Conservation (phyloP, 1,140 invertebrate genomes). For the Asbolus verrucosus region DNA sequence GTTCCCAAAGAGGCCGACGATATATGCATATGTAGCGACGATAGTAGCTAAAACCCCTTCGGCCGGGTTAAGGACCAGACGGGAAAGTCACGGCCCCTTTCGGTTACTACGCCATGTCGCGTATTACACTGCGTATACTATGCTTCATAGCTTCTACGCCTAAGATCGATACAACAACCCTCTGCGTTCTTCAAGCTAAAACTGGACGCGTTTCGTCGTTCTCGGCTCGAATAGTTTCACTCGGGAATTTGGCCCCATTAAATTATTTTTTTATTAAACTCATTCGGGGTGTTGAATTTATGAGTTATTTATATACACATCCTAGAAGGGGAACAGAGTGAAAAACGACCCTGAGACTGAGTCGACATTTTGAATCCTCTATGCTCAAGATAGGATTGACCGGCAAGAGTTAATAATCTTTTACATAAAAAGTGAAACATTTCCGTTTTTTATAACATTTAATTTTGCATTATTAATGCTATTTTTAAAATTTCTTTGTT, state of each 20-base stretch:
- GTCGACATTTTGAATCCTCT: constrained; percentile 22
- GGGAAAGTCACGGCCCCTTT: constrained; percentile 25
- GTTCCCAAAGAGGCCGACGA: background rate
- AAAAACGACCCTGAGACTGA: background rate
- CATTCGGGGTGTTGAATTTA: constrained; percentile 11
- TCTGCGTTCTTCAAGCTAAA: constrained; percentile 16
- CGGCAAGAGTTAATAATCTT: no score
- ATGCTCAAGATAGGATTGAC: constrained; percentile 10
- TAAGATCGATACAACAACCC: constrained; percentile 32
- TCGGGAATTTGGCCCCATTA: constrained; percentile 23
- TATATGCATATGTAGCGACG: background rate
- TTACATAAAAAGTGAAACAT: no score
- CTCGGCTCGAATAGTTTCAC: constrained; percentile 25
- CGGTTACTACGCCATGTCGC: constrained; percentile 32
- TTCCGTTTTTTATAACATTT: no score
- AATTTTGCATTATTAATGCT: no score
- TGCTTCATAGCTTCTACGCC: constrained; percentile 30
- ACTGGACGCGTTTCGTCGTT: constrained; percentile 15
- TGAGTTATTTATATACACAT: constrained; percentile 10
- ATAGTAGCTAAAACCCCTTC: constrained; percentile 6
- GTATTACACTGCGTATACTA: constrained; percentile 35
- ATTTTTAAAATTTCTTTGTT: no score
- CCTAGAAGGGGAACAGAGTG: background rate
- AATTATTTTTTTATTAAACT: constrained; percentile 30
- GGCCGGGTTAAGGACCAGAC: constrained; percentile 31